Conservation (phyloP, 2,113 vertebrate species). For the Aptenodytes forsteri region DNA sequence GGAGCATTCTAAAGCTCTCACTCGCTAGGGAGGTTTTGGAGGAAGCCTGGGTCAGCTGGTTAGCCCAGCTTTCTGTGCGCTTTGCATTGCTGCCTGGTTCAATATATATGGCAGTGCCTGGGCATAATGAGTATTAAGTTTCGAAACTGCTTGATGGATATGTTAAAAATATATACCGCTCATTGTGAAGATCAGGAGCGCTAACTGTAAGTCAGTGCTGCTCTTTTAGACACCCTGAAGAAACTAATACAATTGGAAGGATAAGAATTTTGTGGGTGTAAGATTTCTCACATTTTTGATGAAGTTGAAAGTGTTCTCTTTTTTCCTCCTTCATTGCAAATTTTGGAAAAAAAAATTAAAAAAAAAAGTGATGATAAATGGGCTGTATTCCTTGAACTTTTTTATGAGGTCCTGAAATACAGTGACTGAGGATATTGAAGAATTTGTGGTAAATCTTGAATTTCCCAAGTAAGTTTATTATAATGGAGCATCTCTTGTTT, state of each 20-base stretch:
- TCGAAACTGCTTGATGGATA: background rate
- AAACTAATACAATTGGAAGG: background rate
- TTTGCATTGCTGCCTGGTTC: background rate
- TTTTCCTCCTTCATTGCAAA: background rate
- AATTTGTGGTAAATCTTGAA: background rate
- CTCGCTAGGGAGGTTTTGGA: rapidly evolving
- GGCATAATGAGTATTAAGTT: background rate
- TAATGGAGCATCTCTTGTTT: background rate
- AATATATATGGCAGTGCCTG: background rate
- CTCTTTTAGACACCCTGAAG: background rate
- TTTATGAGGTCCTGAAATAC: background rate
- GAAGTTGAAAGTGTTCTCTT: background rate
- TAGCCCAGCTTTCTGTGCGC: background rate
- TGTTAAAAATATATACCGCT: background rate
- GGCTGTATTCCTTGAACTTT: background rate
- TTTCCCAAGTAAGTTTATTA: background rate
- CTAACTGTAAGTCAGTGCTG: background rate
- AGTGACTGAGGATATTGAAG: background rate
- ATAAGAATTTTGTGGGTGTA: background rate
- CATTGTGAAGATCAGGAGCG: background rate
- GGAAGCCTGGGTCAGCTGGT: background rate
- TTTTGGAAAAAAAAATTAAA: background rate
- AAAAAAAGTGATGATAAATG: background rate
- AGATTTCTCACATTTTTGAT: background rate
- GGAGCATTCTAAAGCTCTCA: background rate